These are phyloP conservation scores for Pseudolycoriella hygida DNA, from an alignment of 2,888 invertebrate species.

Conservation along the genomic window DNA sequence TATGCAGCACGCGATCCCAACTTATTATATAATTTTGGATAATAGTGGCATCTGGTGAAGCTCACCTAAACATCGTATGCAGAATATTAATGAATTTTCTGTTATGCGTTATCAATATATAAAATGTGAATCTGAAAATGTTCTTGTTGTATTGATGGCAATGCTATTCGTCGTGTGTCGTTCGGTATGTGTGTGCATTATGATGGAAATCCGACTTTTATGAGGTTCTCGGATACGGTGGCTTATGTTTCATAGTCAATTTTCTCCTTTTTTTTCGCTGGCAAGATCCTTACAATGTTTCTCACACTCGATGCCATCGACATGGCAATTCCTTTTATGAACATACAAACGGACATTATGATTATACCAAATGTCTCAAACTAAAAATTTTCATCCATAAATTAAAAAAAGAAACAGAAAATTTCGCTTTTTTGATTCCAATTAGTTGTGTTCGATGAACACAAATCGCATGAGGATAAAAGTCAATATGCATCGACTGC, in stretches of 20 bases:
- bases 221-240: too few species aligned
- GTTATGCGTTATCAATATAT: constrained; percentile 5
- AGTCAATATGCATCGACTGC: not conserved
- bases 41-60: constrained; percentile 7
- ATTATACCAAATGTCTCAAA: too few species aligned
- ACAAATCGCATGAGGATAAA: not conserved
- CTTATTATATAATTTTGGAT: constrained; percentile 8
- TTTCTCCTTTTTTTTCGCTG: too few species aligned
- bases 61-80: constrained; percentile 8
- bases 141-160: not conserved
- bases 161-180: too few species aligned
- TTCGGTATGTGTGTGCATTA: too few species aligned
- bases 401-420: not conserved
- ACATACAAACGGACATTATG: too few species aligned
- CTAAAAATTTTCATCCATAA: too few species aligned
- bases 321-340: too few species aligned
- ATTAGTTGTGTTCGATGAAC: constrained; percentile 1
- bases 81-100: constrained; percentile 7
- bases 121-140: constrained; percentile 2
- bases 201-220: too few species aligned
- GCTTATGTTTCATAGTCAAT: too few species aligned
- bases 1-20: constrained; percentile 7
- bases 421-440: not conserved
- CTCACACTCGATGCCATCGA: too few species aligned
- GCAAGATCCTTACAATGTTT: too few species aligned